Conservation (phyloP, 2,888 invertebrate species). For the Cylloceria caligata region DNA sequence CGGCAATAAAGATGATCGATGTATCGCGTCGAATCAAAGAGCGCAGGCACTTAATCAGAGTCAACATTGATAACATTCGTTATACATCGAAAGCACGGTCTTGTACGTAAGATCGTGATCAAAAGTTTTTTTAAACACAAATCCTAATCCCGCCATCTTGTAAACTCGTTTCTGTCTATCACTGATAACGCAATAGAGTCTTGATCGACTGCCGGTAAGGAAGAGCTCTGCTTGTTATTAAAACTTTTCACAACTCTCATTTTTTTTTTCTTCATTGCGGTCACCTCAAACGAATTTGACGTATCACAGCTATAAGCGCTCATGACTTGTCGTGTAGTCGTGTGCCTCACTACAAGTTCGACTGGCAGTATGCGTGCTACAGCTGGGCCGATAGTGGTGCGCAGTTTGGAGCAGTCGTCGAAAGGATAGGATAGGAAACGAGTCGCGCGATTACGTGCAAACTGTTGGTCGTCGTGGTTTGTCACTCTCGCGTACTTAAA, state of each 20-base stretch:
- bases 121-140: not conserved
- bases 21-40: too few relatives aligned
- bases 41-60: not conserved
- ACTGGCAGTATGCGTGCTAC: not conserved
- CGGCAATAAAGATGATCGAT: too few relatives aligned
- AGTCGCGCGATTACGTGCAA: not conserved
- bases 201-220: not conserved
- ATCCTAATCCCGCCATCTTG: not conserved
- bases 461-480: not conserved
- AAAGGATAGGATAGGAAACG: not conserved
- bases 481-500: not conserved
- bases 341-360: not conserved
- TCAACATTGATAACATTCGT: not conserved
- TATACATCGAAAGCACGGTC: too few relatives aligned
- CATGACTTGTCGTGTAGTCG: not conserved
- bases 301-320: conserved; percentile 16
- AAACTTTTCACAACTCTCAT: not conserved
- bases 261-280: not conserved
- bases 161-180: not conserved
- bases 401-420: conserved; percentile 11
- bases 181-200: not conserved
- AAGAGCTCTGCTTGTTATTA: not conserved
- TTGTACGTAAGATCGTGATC: too few relatives aligned
- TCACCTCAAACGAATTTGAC: conserved; percentile 14
- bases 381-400: conserved; percentile 10